A percentile compares a stretch with the other conserved stretches of the same genome.
Conservation (phyloP, 2,888 invertebrate species). For the Allophyes oxyacanthae region DNA sequence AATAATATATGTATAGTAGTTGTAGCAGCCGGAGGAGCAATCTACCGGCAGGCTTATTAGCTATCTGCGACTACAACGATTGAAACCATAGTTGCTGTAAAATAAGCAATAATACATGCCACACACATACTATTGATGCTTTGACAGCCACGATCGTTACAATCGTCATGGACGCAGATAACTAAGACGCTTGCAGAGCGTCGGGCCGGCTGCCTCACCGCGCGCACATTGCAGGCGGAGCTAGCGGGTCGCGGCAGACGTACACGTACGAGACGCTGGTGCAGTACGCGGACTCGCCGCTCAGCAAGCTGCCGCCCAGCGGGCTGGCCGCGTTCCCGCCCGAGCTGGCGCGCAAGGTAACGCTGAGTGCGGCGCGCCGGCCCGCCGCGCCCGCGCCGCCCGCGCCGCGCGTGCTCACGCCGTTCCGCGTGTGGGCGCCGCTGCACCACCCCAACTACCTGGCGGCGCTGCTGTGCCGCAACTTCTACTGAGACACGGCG, state of each 20-base stretch:
- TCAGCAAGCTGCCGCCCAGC: conserved; percentile 87
- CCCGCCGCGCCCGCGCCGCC: conserved; percentile 54
- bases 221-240: conserved; percentile 62
- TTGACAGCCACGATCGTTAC: too few species aligned
- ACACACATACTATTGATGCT: too few species aligned
- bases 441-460: conserved; percentile 84
- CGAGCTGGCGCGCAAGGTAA: conserved; percentile 88
- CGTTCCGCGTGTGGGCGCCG: conserved; percentile 68
- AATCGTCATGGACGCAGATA: too few species aligned
- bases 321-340: conserved; percentile 84
- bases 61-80: too few species aligned
- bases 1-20: too few species aligned
- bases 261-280: conserved; percentile 88
- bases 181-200: too few species aligned
- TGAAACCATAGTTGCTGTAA: too few species aligned
- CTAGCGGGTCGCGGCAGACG: conserved; percentile 78
- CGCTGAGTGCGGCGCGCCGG: conserved; percentile 63
- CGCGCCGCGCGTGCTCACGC: conserved; percentile 55
- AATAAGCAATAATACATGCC: too few species aligned
- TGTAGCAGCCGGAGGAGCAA: too few species aligned
- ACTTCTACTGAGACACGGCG: conserved; percentile 77
- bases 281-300: conserved; percentile 88
- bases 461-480: conserved; percentile 84
- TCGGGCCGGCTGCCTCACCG: neutral
- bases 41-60: too few species aligned